phyloP scores from a whole-genome alignment of 2,888 invertebrate species.

The Aethes cnicana region DNA sequence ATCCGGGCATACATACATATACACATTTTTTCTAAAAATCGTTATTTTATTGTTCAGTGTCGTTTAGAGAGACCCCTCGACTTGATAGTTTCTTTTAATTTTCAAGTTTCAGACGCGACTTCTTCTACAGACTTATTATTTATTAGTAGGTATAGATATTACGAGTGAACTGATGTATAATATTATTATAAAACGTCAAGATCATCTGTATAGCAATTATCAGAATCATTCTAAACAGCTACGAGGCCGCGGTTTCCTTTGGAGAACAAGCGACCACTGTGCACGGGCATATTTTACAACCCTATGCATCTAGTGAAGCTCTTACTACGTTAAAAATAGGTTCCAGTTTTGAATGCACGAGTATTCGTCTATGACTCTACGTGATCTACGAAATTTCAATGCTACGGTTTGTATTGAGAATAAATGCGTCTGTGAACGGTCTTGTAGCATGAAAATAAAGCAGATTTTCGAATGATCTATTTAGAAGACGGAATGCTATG shows the following conservation, averaged over 20 bases:
- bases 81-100: too few species aligned
- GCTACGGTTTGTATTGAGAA: background rate
- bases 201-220: conserved; percentile 18
- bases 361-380: background rate
- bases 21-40: too few species aligned
- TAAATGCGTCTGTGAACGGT: background rate
- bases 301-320: conserved; percentile 26
- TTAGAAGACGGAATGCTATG: background rate
- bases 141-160: too few species aligned
- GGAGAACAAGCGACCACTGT: conserved; percentile 22
- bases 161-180: too few species aligned
- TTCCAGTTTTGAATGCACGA: background rate
- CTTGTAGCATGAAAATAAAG: background rate
- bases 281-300: conserved; percentile 1
- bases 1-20: too few species aligned
- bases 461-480: background rate
- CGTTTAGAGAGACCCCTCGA: too few species aligned
- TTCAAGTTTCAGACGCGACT: too few species aligned
- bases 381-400: conserved; percentile 9
- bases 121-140: too few species aligned
- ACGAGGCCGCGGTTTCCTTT: conserved; percentile 27
- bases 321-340: conserved; percentile 23
- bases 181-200: conserved; percentile 6
- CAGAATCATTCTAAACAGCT: conserved; percentile 17
- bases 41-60: too few species aligned